Evolutionary conservation across 2,113 vertebrate genomes (phyloP), one percentile per base, ranked within the genome.

Genomic region (Stegostoma tigrinum): DNA sequence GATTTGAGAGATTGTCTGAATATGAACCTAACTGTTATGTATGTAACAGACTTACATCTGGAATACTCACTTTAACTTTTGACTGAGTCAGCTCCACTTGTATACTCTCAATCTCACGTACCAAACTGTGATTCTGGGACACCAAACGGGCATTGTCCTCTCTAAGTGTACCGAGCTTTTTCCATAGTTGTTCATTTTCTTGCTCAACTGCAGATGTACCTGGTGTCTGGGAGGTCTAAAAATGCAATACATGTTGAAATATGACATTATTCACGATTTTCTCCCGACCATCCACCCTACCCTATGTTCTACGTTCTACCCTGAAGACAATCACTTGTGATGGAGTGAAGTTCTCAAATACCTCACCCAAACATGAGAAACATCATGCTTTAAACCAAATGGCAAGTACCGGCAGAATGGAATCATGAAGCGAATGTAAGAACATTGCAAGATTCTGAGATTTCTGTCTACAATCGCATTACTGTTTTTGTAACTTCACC

Each of bases 61-160:
- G 96, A 42, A 96, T 96, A 98, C 97, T 85, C 96, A 99, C 98
- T 97, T 98, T 98, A 95, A 97, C 96, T 96, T 96, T 98, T 96
- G 97, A 97, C 93, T 97, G 97, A 95, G 97, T 96, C 91, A 98
- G 95, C 85, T 99, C 98, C 95, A 97, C 97, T 95, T 98, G 98
- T 93, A 98, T 24, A 34, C 97, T 97, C 96, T 99, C 98, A n/a
- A 98, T 96, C 96, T 98, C 97, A 80, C 96, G 97, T 96, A 98
- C 97, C 95, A 99, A 97, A 96, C 97, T 97, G 95, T 97, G 97
- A 96, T 99, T 99, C 96, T 98, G 98, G 94, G 97, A 96, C 91
- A 96, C 93, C 96, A 99, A 97, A 96, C 96, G 97, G 19, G 97
- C 96, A 96, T 99, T 99, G 96, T 99, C 98, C 96, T 98, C 97